These are phyloP conservation scores for Aix galericulata DNA, from an alignment of 2,113 vertebrate species.

Conservation along the genomic window DNA sequence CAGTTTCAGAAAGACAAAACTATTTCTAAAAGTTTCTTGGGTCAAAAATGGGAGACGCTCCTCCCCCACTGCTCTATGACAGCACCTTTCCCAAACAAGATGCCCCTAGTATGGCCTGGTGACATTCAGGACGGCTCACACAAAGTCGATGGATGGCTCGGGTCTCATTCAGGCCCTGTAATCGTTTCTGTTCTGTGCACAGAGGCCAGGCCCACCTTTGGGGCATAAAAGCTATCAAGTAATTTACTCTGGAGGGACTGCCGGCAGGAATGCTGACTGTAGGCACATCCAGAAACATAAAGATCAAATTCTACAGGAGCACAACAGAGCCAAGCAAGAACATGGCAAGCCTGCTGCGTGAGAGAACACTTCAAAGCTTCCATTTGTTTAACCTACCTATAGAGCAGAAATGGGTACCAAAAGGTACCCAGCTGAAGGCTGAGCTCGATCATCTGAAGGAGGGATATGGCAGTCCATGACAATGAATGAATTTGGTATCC, in stretches of 20 bases:
- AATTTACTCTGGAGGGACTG: constrained; percentile 15
- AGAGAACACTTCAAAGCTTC: background rate
- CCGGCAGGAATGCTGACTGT: background rate
- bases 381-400: background rate
- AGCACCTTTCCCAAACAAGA: background rate
- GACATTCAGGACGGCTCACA: background rate
- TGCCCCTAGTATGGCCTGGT: background rate
- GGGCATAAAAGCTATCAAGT: background rate
- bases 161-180: background rate
- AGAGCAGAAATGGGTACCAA: background rate
- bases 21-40: background rate
- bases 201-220: background rate
- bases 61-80: background rate
- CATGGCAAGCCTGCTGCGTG: background rate
- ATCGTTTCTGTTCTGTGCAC: background rate
- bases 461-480: background rate
- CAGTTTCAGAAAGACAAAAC: background rate
- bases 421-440: background rate
- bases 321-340: background rate
- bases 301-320: background rate
- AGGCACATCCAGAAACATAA: background rate
- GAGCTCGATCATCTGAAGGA: background rate
- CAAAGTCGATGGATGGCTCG: background rate
- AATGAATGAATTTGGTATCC: background rate
- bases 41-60: background rate